phyloP scores from a whole-genome alignment of 1,140 invertebrate species.

The Leptopilina clavipes region DNA sequence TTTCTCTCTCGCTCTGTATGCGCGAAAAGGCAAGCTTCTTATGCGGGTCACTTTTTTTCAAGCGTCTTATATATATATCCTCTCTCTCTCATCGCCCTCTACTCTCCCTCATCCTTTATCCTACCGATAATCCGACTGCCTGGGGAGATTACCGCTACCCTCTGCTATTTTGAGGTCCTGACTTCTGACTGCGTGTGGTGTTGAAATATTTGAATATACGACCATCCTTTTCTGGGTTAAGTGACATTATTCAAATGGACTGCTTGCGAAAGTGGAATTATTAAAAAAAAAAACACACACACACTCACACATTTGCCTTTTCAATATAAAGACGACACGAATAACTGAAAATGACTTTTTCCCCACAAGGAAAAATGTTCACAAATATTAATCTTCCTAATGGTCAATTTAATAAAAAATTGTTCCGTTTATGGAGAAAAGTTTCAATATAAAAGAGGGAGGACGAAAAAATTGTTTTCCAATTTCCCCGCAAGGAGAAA shows the following conservation, averaged over 20 bases:
- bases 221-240: conserved; percentile 21
- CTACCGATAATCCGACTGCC: conserved; percentile 22
- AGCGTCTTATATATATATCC: background rate
- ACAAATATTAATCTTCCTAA: conserved; percentile 5
- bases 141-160: conserved; percentile 26
- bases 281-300: background rate
- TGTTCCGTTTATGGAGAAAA: too few species aligned
- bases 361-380: background rate
- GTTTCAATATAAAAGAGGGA: too few species aligned
- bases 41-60: conserved; percentile 26
- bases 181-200: conserved; percentile 29
- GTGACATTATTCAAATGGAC: conserved; percentile 35
- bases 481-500: too few species aligned
- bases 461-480: background rate
- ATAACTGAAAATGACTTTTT: background rate
- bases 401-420: background rate
- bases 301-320: background rate
- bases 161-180: conserved; percentile 33
- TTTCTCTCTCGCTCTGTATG: background rate
- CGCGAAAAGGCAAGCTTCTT: background rate
- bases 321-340: conserved; percentile 1
- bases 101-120: conserved; percentile 13
- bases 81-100: background rate
- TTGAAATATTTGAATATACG: conserved; percentile 31
- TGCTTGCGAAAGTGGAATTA: conserved; percentile 32